These are phyloP conservation scores for Osmerus eperlanus DNA, from an alignment of 2,113 vertebrate species.

Conservation along the genomic window DNA sequence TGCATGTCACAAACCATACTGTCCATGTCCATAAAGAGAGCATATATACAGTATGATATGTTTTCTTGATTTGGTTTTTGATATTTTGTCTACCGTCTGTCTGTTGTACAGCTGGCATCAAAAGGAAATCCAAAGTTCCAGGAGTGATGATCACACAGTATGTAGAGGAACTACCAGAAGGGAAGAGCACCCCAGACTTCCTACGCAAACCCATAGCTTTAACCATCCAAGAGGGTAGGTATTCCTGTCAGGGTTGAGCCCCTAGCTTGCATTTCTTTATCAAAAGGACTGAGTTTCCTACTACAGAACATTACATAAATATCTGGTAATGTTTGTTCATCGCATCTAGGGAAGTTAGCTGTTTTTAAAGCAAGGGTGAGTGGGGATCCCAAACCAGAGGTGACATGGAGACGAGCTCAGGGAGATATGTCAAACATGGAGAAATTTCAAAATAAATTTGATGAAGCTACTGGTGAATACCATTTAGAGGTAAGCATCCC, in stretches of 20 bases:
- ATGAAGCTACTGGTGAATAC: constrained; percentile 64
- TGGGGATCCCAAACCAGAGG: constrained; percentile 77
- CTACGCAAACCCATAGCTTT: constrained; percentile 70
- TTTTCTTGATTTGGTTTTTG: not conserved
- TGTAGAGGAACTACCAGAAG: constrained; percentile 72
- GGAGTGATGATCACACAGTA: constrained; percentile 78
- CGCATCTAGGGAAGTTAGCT: constrained; percentile 73
- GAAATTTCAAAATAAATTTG: constrained; percentile 72
- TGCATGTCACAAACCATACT: not conserved
- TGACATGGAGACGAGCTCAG: constrained; percentile 73
- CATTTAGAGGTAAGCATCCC: constrained; percentile 73
- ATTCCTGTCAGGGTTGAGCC: not conserved
- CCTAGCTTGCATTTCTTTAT: no score
- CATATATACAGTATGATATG: no score
- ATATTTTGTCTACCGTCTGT: not conserved
- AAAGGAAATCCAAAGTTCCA: constrained; percentile 71
- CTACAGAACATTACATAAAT: not conserved
- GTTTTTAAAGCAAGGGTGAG: constrained; percentile 76
- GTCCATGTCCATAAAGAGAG: no score
- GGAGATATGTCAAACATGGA: constrained; percentile 62
- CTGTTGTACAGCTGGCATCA: constrained; percentile 48
- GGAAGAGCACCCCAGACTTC: constrained; percentile 79
- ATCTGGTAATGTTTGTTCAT: not conserved
- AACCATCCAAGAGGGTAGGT: constrained; percentile 77
- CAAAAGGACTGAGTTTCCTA: no score